These are phyloP conservation scores for Cataglyphis altisquamis DNA, from an alignment of 2,888 invertebrate genomes.

Conservation along the genomic window DNA sequence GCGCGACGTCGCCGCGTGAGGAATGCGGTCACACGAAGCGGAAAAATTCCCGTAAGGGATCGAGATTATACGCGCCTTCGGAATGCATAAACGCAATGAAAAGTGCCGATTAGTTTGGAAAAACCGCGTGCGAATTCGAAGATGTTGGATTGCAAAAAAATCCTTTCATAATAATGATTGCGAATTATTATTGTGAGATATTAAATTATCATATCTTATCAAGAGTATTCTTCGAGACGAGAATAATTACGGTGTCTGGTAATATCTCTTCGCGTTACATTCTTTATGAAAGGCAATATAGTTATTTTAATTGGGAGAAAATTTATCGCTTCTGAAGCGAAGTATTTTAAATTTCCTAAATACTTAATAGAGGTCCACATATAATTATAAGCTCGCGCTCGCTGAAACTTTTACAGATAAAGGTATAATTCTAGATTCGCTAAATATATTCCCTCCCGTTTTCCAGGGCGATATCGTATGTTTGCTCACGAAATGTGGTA, in stretches of 20 bases:
- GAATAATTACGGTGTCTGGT: slow-evolving; percentile 37
- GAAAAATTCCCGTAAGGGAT: slow-evolving; percentile 23
- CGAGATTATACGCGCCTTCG: slow-evolving; percentile 17
- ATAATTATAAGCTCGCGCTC: not conserved
- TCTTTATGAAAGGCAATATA: not conserved
- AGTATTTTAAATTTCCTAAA: not conserved
- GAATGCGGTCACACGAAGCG: slow-evolving; percentile 71
- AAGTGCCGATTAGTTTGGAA: not conserved
- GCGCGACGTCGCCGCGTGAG: slow-evolving; percentile 60
- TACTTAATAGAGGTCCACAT: not conserved
- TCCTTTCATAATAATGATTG: not conserved
- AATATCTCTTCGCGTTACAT: slow-evolving; percentile 5
- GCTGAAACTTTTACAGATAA: not conserved
- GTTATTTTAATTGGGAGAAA: not conserved
- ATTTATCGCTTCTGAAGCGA: not conserved
- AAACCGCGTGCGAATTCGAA: not conserved
- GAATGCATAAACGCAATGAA: not conserved
- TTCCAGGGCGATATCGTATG: not conserved
- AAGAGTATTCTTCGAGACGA: slow-evolving; percentile 1
- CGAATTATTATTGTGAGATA: not conserved
- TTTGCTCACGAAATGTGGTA: slow-evolving; percentile 1
- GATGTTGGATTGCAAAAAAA: not conserved
- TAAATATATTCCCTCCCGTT: not conserved
- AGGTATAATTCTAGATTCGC: not conserved
- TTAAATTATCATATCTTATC: not conserved